Evolutionary conservation across 2,797 vertebrate genomes (phyloP).

Genomic region (Eupleurogrammus muticus): DNA sequence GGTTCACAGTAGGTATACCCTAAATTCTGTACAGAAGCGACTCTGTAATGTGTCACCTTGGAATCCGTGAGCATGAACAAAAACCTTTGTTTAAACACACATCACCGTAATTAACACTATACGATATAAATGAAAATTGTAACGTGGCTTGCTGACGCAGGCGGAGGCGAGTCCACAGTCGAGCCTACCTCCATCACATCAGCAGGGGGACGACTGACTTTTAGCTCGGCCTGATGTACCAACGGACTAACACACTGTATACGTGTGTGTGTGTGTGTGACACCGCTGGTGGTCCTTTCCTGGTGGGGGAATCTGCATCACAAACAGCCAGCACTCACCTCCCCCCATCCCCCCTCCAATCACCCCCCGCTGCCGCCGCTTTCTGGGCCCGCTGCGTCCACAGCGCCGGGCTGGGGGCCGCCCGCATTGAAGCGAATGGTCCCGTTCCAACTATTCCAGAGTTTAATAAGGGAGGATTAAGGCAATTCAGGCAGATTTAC

Average conservation of each 20-base stretch:
- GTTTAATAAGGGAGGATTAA: slow-evolving; percentile 78
- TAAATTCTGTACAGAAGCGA: too few species aligned
- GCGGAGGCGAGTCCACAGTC: not conserved
- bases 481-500: slow-evolving; percentile 76
- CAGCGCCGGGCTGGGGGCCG: not conserved
- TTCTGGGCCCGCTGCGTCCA: slow-evolving; percentile 37
- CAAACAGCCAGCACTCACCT: slow-evolving; percentile 48
- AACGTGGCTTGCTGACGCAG: slow-evolving; percentile 1
- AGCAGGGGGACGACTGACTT: slow-evolving; percentile 18
- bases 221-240: slow-evolving; percentile 12
- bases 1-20: too few species aligned
- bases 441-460: slow-evolving; percentile 59
- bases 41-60: not conserved
- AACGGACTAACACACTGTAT: slow-evolving; percentile 18
- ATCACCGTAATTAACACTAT: not conserved
- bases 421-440: slow-evolving; percentile 64
- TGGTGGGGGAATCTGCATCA: slow-evolving; percentile 69
- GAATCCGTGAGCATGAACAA: not conserved
- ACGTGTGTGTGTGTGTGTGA: slow-evolving; percentile 25
- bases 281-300: slow-evolving; percentile 73
- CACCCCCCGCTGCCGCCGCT: slow-evolving; percentile 48
- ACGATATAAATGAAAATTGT: not conserved
- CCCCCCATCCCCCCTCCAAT: too few species aligned
- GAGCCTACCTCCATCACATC: slow-evolving; percentile 26
- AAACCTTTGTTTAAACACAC: not conserved